Evolutionary conservation across 1,140 invertebrate species (phyloP).

Genomic region (Anoplolepis gracilipes): DNA sequence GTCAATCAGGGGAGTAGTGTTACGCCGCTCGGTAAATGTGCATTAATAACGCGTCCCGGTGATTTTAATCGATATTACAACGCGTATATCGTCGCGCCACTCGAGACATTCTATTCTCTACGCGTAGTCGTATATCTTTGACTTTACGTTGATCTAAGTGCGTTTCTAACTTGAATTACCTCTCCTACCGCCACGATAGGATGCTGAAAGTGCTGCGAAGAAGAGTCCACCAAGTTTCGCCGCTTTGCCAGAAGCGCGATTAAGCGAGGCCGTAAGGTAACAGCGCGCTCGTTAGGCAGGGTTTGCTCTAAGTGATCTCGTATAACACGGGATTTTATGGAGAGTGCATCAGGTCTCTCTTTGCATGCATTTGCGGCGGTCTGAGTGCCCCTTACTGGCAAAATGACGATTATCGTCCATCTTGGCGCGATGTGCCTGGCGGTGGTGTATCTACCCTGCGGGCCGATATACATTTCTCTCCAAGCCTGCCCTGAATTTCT

Average conservation of each 20-base stretch:
- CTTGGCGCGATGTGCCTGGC: constrained; percentile 66
- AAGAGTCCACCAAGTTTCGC: constrained; percentile 66
- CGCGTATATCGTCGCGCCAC: background rate
- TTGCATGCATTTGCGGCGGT: constrained; percentile 81
- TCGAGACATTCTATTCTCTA: background rate
- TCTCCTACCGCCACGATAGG: background rate
- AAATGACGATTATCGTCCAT: constrained; percentile 82
- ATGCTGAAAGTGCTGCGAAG: constrained; percentile 26
- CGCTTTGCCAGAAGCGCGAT: constrained; percentile 60
- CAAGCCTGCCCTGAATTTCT: constrained; percentile 57
- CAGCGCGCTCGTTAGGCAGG: constrained; percentile 67
- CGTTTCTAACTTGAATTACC: background rate
- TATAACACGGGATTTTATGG: constrained; percentile 86
- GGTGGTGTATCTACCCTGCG: constrained; percentile 43
- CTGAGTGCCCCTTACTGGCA: constrained; percentile 78
- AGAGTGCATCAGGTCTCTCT: constrained; percentile 85
- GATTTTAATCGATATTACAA: constrained; percentile 68
- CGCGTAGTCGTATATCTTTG: background rate
- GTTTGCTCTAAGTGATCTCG: constrained; percentile 84
- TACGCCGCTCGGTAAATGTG: constrained; percentile 3
- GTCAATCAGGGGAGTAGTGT: constrained; percentile 74
- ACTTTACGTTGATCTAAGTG: background rate
- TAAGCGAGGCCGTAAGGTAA: constrained; percentile 77
- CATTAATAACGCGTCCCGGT: constrained; percentile 41
- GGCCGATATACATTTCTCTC: constrained; percentile 70